phyloP scores from a whole-genome alignment of 2,113 vertebrate species.

The Ctenodactylus gundi region DNA sequence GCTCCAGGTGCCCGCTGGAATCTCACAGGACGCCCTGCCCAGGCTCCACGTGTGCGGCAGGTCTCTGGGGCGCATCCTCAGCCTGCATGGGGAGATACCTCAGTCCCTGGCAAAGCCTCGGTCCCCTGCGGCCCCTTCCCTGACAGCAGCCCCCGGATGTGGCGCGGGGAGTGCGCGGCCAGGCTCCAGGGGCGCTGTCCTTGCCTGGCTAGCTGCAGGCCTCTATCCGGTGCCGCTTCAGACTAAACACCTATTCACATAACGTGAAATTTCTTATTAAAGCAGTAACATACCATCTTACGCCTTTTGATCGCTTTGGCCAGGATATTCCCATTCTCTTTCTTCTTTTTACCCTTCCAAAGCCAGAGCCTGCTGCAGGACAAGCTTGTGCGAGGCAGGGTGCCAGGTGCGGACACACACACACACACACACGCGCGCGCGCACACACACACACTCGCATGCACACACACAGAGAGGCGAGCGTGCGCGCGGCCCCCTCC shows the following conservation, averaged over 20 bases:
- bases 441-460: no score
- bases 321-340: neutral
- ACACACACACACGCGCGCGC: neutral
- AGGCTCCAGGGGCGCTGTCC: fast-evolving
- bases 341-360: neutral
- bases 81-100: no score
- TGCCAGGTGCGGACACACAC: no score
- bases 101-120: no score
- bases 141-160: no score
- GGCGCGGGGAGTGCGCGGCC: no score
- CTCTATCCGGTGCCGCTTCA: neutral
- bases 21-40: no score
- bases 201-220: neutral
- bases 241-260: neutral
- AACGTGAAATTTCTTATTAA: neutral
- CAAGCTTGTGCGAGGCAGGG: no score
- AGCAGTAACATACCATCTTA: neutral
- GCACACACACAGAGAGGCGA: neutral
- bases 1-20: no score
- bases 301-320: neutral
- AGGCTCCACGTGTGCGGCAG: no score
- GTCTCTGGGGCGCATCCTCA: no score
- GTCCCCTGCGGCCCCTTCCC: no score
- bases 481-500: neutral
- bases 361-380: neutral